A percentile compares a stretch with the other conserved stretches of the same genome.
phyloP scores from a whole-genome alignment of 2,888 invertebrate species.

The Suillia variegata region DNA sequence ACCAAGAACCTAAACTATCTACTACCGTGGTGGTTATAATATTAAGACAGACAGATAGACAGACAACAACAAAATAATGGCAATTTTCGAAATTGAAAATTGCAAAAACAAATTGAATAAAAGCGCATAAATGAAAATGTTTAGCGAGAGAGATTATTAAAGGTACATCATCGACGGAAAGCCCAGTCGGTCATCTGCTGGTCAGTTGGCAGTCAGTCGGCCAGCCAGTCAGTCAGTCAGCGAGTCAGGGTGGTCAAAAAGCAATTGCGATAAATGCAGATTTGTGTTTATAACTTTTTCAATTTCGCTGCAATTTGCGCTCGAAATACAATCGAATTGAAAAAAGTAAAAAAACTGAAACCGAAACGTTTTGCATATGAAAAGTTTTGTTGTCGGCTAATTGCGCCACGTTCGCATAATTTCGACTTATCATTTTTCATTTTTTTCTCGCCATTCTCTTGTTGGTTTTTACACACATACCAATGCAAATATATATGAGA shows the following conservation, averaged over 20 bases:
- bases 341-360: background rate
- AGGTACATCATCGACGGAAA: no score
- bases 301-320: background rate
- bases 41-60: no score
- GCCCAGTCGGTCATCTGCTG: no score
- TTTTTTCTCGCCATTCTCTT: no score
- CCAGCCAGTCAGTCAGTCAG: background rate
- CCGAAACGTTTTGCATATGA: background rate
- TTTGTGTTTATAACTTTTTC: background rate
- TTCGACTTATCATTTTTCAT: background rate
- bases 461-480: no score
- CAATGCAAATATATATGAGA: no score
- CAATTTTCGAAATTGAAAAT: constrained; percentile 40
- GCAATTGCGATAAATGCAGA: no score
- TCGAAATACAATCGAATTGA: background rate
- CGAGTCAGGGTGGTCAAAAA: background rate
- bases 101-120: constrained; percentile 51
- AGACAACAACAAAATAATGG: no score
- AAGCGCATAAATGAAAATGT: constrained; percentile 40
- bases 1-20: no score
- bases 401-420: background rate
- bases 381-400: background rate
- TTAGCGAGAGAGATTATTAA: constrained; percentile 22
- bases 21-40: no score
- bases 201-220: no score